Evolutionary conservation across 2,113 vertebrate species (phyloP).

Genomic region (Misgurnus mizolepis): DNA sequence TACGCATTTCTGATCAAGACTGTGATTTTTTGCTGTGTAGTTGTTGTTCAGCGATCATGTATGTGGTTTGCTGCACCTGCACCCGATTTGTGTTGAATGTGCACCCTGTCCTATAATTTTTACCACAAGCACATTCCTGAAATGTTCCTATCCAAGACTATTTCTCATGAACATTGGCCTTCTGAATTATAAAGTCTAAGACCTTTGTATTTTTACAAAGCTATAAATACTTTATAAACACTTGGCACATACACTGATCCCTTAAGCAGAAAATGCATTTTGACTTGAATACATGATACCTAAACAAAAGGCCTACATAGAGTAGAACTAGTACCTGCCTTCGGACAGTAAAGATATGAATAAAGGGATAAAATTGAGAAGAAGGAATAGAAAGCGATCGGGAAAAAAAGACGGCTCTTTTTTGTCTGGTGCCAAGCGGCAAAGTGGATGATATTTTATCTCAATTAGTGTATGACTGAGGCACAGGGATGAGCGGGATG

Average conservation of each 20-base stretch:
- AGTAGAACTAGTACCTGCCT: not conserved
- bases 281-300: too few relatives aligned
- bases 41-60: too few relatives aligned
- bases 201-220: too few relatives aligned
- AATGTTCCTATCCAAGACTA: not conserved
- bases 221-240: too few relatives aligned
- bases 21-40: too few relatives aligned
- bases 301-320: not conserved
- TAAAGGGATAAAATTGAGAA: constrained; percentile 1
- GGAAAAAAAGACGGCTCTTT: constrained; percentile 60
- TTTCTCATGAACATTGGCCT: too few relatives aligned
- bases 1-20: too few relatives aligned
- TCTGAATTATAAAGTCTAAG: too few relatives aligned
- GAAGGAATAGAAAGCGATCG: constrained; percentile 13
- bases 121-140: not conserved
- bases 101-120: too few relatives aligned
- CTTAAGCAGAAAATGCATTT: too few relatives aligned
- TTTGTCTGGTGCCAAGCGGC: constrained; percentile 65
- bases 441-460: constrained; percentile 79
- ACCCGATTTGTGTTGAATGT: not conserved
- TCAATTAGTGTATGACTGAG: constrained; percentile 76
- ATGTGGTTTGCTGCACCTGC: too few relatives aligned
- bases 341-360: constrained; percentile 10
- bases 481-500: constrained; percentile 72
- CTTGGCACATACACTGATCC: too few relatives aligned